These are phyloP conservation scores for Salticus scenicus DNA, from an alignment of 2,888 invertebrate genomes.

Conservation along the genomic window DNA sequence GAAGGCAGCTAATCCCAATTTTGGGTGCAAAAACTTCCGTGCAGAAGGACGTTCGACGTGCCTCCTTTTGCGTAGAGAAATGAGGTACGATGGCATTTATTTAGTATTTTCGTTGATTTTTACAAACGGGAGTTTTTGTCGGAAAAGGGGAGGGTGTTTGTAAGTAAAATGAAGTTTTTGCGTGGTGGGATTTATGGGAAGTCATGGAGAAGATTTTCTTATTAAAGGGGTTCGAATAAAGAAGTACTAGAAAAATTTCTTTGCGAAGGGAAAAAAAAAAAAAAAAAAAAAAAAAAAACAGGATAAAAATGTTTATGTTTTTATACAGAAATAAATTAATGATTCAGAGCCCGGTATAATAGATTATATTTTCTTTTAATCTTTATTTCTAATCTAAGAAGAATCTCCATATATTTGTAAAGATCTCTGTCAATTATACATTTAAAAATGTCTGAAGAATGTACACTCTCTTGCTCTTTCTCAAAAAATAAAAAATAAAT, in stretches of 20 bases:
- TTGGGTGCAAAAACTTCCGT: slow-evolving; percentile 56
- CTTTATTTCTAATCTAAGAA: no score
- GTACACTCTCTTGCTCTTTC: no score
- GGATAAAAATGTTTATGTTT: no score
- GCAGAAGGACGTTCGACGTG: slow-evolving; percentile 13
- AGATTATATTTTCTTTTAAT: no score
- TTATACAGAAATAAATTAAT: no score
- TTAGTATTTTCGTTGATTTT: slow-evolving; percentile 29
- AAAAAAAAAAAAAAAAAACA: no score
- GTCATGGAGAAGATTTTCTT: slow-evolving; percentile 4
- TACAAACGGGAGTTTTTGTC: background rate
- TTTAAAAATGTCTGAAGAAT: no score
- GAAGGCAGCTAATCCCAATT: slow-evolving; percentile 65
- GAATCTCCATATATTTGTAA: no score
- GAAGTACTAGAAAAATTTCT: background rate
- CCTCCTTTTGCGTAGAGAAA: slow-evolving; percentile 35
- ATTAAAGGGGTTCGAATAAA: background rate
- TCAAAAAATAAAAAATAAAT: no score
- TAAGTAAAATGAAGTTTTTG: slow-evolving; percentile 1
- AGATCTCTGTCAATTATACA: no score
- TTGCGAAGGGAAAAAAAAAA: no score
- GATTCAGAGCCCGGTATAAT: no score
- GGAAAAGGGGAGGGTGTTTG: background rate
- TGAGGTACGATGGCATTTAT: slow-evolving; percentile 24
- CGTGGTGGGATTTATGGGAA: slow-evolving; percentile 4